Evolutionary conservation across 1,140 invertebrate species (phyloP).

Genomic region (Phenacoccus solenopsis): DNA sequence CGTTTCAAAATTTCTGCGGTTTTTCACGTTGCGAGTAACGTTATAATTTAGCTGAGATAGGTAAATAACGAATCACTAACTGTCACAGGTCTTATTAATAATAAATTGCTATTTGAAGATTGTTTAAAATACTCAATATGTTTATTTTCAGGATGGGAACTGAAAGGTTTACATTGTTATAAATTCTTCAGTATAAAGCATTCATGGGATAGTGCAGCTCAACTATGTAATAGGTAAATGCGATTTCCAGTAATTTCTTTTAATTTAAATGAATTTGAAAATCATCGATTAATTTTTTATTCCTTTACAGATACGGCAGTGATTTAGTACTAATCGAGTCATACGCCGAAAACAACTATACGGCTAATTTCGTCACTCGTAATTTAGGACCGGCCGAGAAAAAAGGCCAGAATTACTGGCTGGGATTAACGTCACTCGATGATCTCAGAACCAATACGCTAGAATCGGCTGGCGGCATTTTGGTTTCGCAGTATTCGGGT

Average conservation of each 20-base stretch:
- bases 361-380: slow-evolving; percentile 54
- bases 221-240: slow-evolving; percentile 81
- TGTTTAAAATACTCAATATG: too few species aligned
- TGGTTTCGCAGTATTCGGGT: slow-evolving; percentile 84
- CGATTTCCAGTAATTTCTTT: background rate
- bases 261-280: too few species aligned
- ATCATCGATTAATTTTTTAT: background rate
- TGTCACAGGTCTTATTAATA: too few species aligned
- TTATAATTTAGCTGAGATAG: too few species aligned
- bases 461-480: slow-evolving; percentile 78
- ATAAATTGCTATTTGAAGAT: too few species aligned
- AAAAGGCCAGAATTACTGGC: slow-evolving; percentile 61
- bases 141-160: slow-evolving; percentile 70
- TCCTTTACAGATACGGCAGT: slow-evolving; percentile 66
- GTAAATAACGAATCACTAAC: too few species aligned
- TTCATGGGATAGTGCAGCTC: slow-evolving; percentile 88
- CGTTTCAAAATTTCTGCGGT: too few species aligned
- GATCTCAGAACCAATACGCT: slow-evolving; percentile 84
- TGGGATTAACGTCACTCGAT: slow-evolving; percentile 76
- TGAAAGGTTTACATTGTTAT: slow-evolving; percentile 81
- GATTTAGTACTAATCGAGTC: slow-evolving; percentile 79
- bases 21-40: too few species aligned
- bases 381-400: slow-evolving; percentile 39
- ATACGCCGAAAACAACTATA: slow-evolving; percentile 82
- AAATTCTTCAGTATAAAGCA: slow-evolving; percentile 92